Evolutionary conservation across 1,140 invertebrate species (phyloP), one percentile per base, ranked within the genome.

Genomic region (Caenorhabditis latens): DNA sequence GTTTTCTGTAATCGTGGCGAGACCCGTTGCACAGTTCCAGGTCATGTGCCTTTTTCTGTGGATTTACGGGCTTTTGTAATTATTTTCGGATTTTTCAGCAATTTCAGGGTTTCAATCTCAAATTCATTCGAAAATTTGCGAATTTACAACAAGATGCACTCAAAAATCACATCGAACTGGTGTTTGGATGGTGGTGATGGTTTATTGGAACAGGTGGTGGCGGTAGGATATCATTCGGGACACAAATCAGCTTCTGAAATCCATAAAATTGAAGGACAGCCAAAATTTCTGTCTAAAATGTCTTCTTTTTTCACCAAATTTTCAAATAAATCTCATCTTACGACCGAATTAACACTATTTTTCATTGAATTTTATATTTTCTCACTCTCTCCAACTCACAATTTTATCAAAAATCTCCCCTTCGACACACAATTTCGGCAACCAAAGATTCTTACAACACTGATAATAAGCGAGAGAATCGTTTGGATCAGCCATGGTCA

Each of bases 401-500:
- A 21, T 21, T 79, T 79, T 79, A 79, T 79, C 71, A 24, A 79
- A 79, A 21, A 79, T n/a, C 14, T 46, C 6, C 21, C 71, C 46
- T 8, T 79, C 71, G 1, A 50, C 5, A 24, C 71, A 79, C 32
- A 21, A 50, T 50, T 79, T 48, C 5, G 53, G 19, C 14, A 79
- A 53, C 71, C 71, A 79, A 11, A 50, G 5, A 50, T 79, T 13
- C 46, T 79, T 43, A 42, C 71, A 79, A 32, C 71, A 79, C 42
- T 79, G 71, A 24, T 79, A 79, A 24, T 50, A 79, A 19, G 46
- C 46, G 3, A 9, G 50, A 2, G 2, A 13, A 32, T 79, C 71
- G 5, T 46, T 32, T 50, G 71, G 71, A 50, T 79, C 71, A n/a
- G 46, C 71, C 71, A 79, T 79, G 3, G 71, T 24, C 13, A 79